Evolutionary conservation across 2,888 invertebrate species (phyloP), one percentile per base, ranked within the genome.

Genomic region (Phragmatobia fuliginosa): DNA sequence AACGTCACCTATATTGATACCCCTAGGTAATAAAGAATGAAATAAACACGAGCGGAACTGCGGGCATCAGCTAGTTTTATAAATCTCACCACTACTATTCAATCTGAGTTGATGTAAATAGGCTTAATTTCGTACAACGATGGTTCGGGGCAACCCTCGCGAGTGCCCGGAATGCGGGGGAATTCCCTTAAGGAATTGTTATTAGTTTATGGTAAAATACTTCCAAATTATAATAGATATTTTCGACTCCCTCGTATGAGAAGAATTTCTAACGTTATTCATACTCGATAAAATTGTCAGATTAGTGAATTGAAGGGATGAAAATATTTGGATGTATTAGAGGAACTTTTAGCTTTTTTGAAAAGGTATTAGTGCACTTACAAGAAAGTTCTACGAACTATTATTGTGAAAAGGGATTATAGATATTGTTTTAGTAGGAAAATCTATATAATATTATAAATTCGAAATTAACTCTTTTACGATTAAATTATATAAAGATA

Each of bases 161-260:
- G 52, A 70, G 59, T 25, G 49, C 8, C 16, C 69, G 72, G 76
- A 68, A 80, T 77, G 84, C 75, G 75, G 66, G 72, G 61, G 62
- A 76, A 80, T 82, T 77, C 74, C 74, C 63, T 28, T 31, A 25
- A 62, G 33, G 65, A 74, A 75, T 74, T 74, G 67, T 68, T 77
- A 79, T 75, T 79, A 75, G 68, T 74, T 77, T 65, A 66, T 58
- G 33, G 66, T 63, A 49, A 28, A 63, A 59, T 64, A 67, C 62
- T 64, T 65, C 56, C 28, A 38, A 65, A 65, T 56, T 65, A 56
- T 74, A 41, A 56, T 72, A 73, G 49, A 45, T 61, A 52, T 38
- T 21, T 32, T 28, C 45, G 49, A 58, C 49, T 64, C 64, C 64
- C 64, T 64, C 5, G 7, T 38, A 38, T 36, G 49, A 18, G 66